Base-by-base conservation (phyloP, 2,797 vertebrate genomes). In the Chaetodon trifasciatus region DNA sequence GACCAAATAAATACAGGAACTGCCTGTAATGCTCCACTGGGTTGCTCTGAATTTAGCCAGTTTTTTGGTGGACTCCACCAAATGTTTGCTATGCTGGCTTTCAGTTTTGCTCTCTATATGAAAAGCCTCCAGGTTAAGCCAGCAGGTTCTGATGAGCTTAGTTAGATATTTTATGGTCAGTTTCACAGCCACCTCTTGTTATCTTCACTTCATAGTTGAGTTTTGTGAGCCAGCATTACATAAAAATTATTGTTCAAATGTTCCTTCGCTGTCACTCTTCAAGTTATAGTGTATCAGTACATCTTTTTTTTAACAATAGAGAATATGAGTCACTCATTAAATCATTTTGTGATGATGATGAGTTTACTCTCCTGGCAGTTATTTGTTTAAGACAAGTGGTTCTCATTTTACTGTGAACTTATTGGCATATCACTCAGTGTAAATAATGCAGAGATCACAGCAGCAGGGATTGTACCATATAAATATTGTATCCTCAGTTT, bases 1-100 rank as follows among this genome's bases (percentile, higher is more conserved):
- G 72, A 79, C 74, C 80, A 86, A 82, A 86, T 81, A 73, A 85
- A 81, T 83, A 69, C 70, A 78, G 74, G 78, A 86, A 80, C 47
- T 63, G 57, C 47, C 40, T 68, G 53, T 50, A 78, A 82, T 53
- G 76, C 56, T 75, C 11, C 17, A 42, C 19, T 37, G 49, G 56
- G 15, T 57, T 76, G 67, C 84, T 88, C 65, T 83, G 75, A 84
- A 78, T 88, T 68, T 56, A 65, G 56, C 9, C 23, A 40, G 66
- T 87, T 83, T 79, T 78, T 82, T 76, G 67, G 50, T 37, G 19
- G 21, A 75, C 24, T 58, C 66, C 15, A 67, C 23, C 39, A 72
- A 75, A 74, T 52, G 24, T 82, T 86, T 79, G 72, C 37, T 11
- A 1, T 57, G 61, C 58, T 68, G 12, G 28, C 56, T 52, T 16